Base-by-base conservation (phyloP, 37 sponge, comb jelly and placozoan species). In the Hexactinellida sp. region DNA sequence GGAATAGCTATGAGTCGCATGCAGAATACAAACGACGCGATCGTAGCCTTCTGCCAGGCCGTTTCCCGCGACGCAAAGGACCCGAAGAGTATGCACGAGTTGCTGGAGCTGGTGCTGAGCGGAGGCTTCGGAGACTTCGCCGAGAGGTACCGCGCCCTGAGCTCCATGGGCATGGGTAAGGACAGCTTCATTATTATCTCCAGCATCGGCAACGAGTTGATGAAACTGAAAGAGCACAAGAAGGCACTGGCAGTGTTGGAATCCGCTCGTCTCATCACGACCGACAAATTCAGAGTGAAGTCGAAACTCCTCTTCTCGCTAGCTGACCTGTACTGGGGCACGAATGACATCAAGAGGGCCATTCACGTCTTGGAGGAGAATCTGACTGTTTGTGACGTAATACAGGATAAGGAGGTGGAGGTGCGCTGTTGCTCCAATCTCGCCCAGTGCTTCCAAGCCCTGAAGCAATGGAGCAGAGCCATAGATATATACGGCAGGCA, bases 231-330 rank as follows among this genome's bases (percentile, higher is more conserved):
- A 39, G 55, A 95, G 83, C 91, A 92, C 86, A 85, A 88, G 52
- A 95, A 85, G 83, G 94, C 99, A 1, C 83, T 98, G n/a, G 83
- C 63, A 36, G 90, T 98, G 9, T 86, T 98, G 51, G 89, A 91
- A 82, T 86, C 93, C 24, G 99, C 99, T 54, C 85, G 90, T 24
- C 51, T 54, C 19, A 92, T 98, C 36, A 92, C 92, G 21, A 94
- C 99, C n/a, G 96, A 98, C 51, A 98, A 95, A 83, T 38, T 83
- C 37, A 92, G 90, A 36, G 88, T 98, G 54, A 93, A 94, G 47
- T 93, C 93, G 0, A 93, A 96, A 21, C 89, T 98, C 24, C 85
- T 92, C 54, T 92, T 92, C 83, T 94, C 96, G 1, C 93, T 98
- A 0, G 96, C 94, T 0, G 85, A 96, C 24, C 93, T 92, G 0